A percentile compares a stretch with the other conserved stretches of the same genome.
Conservation (phyloP, 2,888 invertebrate genomes). For the Troglohyphantes excavatus region DNA sequence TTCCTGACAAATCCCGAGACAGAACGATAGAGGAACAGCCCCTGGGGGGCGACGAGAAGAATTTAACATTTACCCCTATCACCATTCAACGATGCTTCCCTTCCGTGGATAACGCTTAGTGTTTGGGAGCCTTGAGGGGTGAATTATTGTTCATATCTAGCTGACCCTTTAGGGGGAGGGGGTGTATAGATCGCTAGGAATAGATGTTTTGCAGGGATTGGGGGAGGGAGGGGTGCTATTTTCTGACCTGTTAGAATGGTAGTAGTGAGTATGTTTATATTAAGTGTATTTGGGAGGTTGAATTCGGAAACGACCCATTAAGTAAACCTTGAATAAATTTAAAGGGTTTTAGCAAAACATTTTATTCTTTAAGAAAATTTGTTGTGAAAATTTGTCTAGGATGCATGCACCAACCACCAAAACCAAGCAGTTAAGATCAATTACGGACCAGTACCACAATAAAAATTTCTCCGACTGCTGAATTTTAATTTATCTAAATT, state of each 20-base stretch:
- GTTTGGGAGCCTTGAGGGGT: conserved; percentile 53
- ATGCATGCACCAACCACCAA: no score
- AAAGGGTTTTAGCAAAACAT: no score
- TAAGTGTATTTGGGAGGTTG: neutral
- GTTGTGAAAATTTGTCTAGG: no score
- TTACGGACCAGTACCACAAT: no score
- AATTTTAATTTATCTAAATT: no score
- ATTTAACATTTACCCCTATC: conserved; percentile 69
- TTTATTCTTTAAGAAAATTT: no score
- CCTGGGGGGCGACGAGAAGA: conserved; percentile 17
- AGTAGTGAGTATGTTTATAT: neutral
- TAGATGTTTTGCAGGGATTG: conserved; percentile 7
- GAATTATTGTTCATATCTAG: conserved; percentile 78
- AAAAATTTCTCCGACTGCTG: no score
- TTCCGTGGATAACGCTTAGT: conserved; percentile 63
- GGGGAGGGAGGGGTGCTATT: conserved; percentile 4
- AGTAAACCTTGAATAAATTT: no score
- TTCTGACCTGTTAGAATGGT: conserved; percentile 68
- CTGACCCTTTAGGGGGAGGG: conserved; percentile 43
- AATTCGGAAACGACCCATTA: no score
- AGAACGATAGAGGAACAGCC: neutral
- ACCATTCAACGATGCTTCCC: conserved; percentile 34
- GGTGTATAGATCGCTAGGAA: conserved; percentile 68
- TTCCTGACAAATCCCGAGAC: conserved; percentile 68
- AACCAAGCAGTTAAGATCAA: no score